Evolutionary conservation across 2,888 invertebrate species (phyloP).

Genomic region (Leptinotarsa tumamoca): DNA sequence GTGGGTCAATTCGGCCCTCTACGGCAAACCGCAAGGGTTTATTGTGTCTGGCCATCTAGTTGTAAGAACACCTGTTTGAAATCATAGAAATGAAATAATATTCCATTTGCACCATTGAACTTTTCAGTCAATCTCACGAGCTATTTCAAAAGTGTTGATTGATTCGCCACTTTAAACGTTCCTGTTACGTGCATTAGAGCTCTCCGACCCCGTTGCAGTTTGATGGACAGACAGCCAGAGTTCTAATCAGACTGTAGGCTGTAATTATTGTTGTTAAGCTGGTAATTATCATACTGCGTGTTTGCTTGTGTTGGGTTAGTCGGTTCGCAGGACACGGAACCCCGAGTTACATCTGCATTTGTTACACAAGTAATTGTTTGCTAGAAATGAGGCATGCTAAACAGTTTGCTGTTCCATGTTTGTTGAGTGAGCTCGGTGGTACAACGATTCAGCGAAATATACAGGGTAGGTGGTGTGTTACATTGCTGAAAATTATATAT

Average conservation of each 20-base stretch:
- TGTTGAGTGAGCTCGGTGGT: background rate
- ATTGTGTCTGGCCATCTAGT: too few species aligned
- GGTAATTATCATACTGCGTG: constrained; percentile 63
- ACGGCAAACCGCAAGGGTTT: too few species aligned
- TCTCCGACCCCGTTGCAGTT: constrained; percentile 48
- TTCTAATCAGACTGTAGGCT: constrained; percentile 61
- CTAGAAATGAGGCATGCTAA: constrained; percentile 12
- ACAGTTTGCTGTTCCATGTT: constrained; percentile 8
- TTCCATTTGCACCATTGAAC: background rate
- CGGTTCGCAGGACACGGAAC: constrained; percentile 56
- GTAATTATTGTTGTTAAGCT: constrained; percentile 59
- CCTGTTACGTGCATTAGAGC: constrained; percentile 41
- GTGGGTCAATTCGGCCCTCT: too few species aligned
- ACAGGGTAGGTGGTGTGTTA: background rate
- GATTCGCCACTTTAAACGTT: constrained; percentile 55
- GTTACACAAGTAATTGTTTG: constrained; percentile 37
- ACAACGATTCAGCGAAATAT: background rate
- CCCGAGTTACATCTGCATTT: constrained; percentile 57
- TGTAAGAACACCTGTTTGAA: too few species aligned
- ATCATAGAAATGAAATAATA: too few species aligned
- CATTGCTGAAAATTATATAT: too few species aligned
- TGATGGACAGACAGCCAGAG: constrained; percentile 61
- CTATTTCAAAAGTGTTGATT: constrained; percentile 52
- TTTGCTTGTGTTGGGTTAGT: constrained; percentile 61
- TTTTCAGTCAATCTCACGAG: constrained; percentile 20